These are phyloP conservation scores for Catocala nupta DNA, from an alignment of 2,888 invertebrate genomes.

Conservation along the genomic window DNA sequence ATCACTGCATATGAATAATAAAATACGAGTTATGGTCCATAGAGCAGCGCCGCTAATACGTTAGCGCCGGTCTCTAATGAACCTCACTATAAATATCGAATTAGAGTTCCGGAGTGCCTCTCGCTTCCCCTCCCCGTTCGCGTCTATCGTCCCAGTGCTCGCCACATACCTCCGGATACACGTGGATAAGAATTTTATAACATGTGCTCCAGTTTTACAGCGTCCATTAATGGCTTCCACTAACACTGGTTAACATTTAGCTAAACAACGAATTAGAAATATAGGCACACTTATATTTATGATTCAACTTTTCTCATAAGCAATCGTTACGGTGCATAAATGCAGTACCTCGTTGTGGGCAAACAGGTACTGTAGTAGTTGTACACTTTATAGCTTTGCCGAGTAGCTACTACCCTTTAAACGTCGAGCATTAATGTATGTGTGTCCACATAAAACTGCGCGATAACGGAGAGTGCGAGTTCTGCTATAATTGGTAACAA, in stretches of 20 bases:
- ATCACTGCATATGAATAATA: slow-evolving; percentile 62
- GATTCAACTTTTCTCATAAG: slow-evolving; percentile 5
- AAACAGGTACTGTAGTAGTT: neutral
- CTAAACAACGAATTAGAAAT: slow-evolving; percentile 31
- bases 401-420: neutral
- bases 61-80: slow-evolving; percentile 44
- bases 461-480: neutral
- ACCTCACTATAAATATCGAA: slow-evolving; percentile 45
- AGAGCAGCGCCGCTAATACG: slow-evolving; percentile 30
- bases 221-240: slow-evolving; percentile 37
- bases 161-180: slow-evolving; percentile 18
- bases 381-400: slow-evolving; percentile 10
- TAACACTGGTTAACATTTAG: slow-evolving; percentile 48
- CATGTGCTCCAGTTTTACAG: slow-evolving; percentile 43
- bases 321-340: neutral
- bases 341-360: neutral
- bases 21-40: slow-evolving; percentile 57
- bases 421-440: slow-evolving; percentile 12
- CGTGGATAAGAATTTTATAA: slow-evolving; percentile 40
- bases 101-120: slow-evolving; percentile 32
- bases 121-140: neutral
- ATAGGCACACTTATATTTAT: slow-evolving; percentile 2
- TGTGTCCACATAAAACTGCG: slow-evolving; percentile 1
- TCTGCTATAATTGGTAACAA: slow-evolving; percentile 1
- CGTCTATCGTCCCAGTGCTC: too few relatives aligned